Evolutionary conservation across 2,113 vertebrate species (phyloP), one percentile per base, ranked within the genome.

Genomic region (Myotis brandtii): DNA sequence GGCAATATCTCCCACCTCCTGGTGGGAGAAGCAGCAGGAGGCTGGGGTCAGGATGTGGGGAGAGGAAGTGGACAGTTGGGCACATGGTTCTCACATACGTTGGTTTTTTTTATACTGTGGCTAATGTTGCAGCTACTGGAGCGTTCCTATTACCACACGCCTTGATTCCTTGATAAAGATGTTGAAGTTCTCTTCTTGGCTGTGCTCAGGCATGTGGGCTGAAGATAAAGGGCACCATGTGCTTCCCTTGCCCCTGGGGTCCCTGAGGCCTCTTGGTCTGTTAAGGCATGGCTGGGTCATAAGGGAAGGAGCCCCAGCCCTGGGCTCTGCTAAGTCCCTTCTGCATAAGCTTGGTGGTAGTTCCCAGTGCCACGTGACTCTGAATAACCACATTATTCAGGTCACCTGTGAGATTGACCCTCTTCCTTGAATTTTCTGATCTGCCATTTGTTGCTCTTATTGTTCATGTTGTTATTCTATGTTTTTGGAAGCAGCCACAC

Each of bases 141-240:
- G 48, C 7, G 14, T 87, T 67, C 32, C 59, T 64, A 0, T 93
- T 75, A 79, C 95, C 94, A 52, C 91, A 89, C 2, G 11, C 23
- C n/a, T 77, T 43, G 94, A 89, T 93, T 32, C 69, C 75, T 23
- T 67, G 96, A 84, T 96, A 94, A 75, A 23, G 77, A 48, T 48
- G 93, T 48, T 50, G 9, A 72, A 59, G 37, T 82, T 91, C 80
- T 76, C 69, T 76, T 83, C 54, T 50, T 3, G 25, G 66, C 43
- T 32, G 3, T 21, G 32, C 8, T 11, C 66, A 62, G 18, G 37
- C 81, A 54, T 9, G 40, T 73, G 72, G 46, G 52, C 70, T 21
- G 21, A 46, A 48, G 92, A 80, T 62, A 52, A 86, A 86, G 89
- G 59, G 27, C 48, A 1, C 3, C 0, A 2, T 4, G 10, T 73